These are phyloP conservation scores for Platysternon megacephalum DNA, from an alignment of 2,113 vertebrate species.

Conservation along the genomic window DNA sequence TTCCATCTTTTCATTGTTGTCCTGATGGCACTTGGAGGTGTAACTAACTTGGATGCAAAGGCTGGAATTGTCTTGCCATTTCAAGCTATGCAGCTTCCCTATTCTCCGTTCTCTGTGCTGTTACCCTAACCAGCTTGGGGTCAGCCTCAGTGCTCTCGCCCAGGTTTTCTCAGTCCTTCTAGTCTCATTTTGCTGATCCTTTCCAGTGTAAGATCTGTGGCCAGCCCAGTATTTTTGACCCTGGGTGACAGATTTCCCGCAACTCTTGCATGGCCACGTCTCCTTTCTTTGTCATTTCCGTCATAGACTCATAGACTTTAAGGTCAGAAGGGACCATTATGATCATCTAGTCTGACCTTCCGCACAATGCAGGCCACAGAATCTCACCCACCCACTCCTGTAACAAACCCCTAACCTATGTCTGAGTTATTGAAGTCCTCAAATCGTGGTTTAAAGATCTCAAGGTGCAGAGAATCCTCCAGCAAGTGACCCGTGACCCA, in stretches of 20 bases:
- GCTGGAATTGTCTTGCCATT: background rate
- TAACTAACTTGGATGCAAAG: background rate
- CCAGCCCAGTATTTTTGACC: background rate
- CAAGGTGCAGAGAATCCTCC: too few relatives aligned
- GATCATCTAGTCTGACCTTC: too few relatives aligned
- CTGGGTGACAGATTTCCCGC: background rate
- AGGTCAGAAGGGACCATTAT: too few relatives aligned
- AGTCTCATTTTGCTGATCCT: background rate
- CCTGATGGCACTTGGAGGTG: background rate
- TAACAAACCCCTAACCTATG: too few relatives aligned
- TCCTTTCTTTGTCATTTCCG: background rate
- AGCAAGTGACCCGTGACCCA: too few relatives aligned
- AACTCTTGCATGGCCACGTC: background rate
- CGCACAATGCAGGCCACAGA: too few relatives aligned
- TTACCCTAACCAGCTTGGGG: background rate
- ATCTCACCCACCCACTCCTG: too few relatives aligned
- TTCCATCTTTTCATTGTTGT: background rate
- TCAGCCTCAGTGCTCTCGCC: background rate
- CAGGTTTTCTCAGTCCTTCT: background rate
- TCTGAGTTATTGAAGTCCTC: too few relatives aligned
- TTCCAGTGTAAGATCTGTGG: background rate
- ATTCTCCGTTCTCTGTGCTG: background rate
- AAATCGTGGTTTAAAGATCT: too few relatives aligned
- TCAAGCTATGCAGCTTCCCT: background rate
- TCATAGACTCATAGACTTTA: too few relatives aligned